Base-by-base conservation (phyloP, 1,140 invertebrate genomes). In the Plodia interpunctella region DNA sequence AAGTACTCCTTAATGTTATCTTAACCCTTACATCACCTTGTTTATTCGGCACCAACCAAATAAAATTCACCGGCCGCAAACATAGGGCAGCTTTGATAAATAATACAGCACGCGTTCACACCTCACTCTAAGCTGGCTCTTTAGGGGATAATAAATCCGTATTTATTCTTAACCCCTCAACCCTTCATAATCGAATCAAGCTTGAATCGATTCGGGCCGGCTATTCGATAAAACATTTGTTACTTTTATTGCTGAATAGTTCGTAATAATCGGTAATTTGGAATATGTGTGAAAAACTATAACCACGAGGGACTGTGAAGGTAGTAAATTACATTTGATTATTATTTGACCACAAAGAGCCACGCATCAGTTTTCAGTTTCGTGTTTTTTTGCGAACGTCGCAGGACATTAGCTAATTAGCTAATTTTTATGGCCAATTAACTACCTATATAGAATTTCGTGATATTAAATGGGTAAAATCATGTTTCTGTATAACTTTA, bases 111-210 rank as follows among this genome's bases (percentile, higher is more conserved):
- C 72, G 64, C 71, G 78, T 88, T 87, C 83, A 71, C 87, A 87
- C 84, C 82, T 87, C 65, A 67, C 69, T 72, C 83, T 88, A 88
- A 87, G 76, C 78, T 78, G 65, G 68, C 68, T 83, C 86, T 86
- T 85, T 84, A 84, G 84, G 84, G 87, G 75, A 85, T 87, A 87
- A 89, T 89, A 89, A 89, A 89, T 89, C 83, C 83, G 78, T 89
- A 87, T 87, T 87, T 89, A 87, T 87, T 89, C 80, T 87, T 87
- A 86, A 69, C 63, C 70, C 75, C 76, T 58, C 72, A 72, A 82
- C 83, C 86, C 86, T 72, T 71, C 62, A 64, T 85, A 86, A 88
- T 89, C 83, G 71, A 87, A 87, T 87, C 79, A 81, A 70, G 74
- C 56, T 69, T 78, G 78, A 84, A 88, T 88, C 80, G 81, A 87